Conservation (phyloP, 2,797 vertebrate species). For the Darevskia nairensis region DNA sequence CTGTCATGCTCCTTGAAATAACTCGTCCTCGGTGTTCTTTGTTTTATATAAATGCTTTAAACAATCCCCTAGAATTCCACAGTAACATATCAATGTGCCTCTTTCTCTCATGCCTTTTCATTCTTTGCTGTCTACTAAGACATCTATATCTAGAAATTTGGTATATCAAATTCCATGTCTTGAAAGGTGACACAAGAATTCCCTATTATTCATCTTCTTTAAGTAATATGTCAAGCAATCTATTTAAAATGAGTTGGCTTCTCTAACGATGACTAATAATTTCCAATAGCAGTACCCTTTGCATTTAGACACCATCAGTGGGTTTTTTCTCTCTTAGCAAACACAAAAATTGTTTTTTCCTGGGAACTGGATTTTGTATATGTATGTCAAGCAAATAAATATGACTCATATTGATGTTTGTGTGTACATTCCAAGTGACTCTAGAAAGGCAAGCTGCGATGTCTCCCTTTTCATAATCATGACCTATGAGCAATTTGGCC, state of each 20-base stretch:
- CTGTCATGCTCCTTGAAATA: not conserved
- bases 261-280: conserved; percentile 61
- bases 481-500: not conserved
- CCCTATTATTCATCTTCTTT: not conserved
- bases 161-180: not conserved
- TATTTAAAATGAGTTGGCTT: not conserved
- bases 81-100: rapidly evolving
- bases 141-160: not conserved
- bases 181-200: not conserved
- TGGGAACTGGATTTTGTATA: not conserved
- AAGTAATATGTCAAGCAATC: rapidly evolving
- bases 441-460: conserved; percentile 40
- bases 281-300: conserved; percentile 30
- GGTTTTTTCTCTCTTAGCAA: not conserved
- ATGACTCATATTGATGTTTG: not conserved
- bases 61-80: conserved; percentile 25
- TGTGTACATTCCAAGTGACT: conserved; percentile 55
- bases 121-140: conserved; percentile 9
- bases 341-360: not conserved
- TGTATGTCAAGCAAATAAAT: rapidly evolving
- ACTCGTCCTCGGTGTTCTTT: rapidly evolving
- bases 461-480: rapidly evolving
- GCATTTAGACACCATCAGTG: not conserved
- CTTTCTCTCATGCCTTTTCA: not conserved
- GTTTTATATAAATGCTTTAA: rapidly evolving